A percentile compares a stretch with the other conserved stretches of the same genome.
phyloP scores from a whole-genome alignment of 64 coral and sea anemone species.

The Porites australiensis region DNA sequence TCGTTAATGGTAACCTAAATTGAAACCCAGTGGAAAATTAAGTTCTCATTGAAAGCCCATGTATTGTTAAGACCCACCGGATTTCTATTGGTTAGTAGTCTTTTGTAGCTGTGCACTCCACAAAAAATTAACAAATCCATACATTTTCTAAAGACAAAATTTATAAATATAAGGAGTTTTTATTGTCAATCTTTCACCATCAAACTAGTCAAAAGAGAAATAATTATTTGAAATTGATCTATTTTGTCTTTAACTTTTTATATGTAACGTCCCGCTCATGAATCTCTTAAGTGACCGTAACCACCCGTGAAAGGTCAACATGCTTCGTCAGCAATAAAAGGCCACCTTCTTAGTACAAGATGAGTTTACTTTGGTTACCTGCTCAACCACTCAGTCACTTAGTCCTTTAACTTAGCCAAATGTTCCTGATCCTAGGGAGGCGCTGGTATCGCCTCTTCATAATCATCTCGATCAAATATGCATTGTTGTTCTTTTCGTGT shows the following conservation, averaged over 20 bases:
- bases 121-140: too few species aligned
- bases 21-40: too few species aligned
- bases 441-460: background rate
- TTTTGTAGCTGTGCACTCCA: too few species aligned
- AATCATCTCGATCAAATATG: conserved; percentile 18
- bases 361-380: background rate
- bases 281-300: background rate
- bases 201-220: background rate
- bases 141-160: too few species aligned
- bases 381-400: conserved; percentile 17
- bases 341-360: conserved; percentile 2
- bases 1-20: too few species aligned
- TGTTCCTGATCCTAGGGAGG: background rate
- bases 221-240: background rate
- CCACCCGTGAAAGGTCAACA: conserved; percentile 31
- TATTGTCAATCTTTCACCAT: background rate
- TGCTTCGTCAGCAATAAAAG: conserved; percentile 13
- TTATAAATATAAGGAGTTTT: background rate
- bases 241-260: background rate
- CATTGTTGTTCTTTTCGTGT: conserved; percentile 1
- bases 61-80: too few species aligned
- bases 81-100: too few species aligned
- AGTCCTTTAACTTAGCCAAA: conserved; percentile 22
- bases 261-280: background rate
- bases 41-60: too few species aligned